Evolutionary conservation across 2,888 invertebrate genomes (phyloP).

Genomic region (Nephrotoma guestfalica): DNA sequence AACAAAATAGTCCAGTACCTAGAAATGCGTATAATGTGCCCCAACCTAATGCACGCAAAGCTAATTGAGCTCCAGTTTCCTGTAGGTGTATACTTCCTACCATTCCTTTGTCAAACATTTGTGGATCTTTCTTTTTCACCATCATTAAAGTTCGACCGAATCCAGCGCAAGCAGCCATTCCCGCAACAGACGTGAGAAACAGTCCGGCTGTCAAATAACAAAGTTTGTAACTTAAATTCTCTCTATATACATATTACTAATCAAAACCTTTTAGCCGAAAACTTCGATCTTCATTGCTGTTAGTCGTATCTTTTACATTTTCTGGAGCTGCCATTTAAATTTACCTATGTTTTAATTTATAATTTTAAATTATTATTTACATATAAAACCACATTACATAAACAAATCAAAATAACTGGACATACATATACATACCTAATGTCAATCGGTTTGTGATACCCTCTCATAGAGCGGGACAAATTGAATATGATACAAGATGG

Average conservation of each 20-base stretch:
- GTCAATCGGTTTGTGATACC: background rate
- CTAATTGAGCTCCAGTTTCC: slow-evolving; percentile 66
- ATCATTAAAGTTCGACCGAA: slow-evolving; percentile 65
- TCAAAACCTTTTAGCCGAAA: background rate
- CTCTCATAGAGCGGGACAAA: background rate
- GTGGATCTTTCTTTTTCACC: slow-evolving; percentile 66
- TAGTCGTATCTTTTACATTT: background rate
- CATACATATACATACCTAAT: background rate
- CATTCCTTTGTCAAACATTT: slow-evolving; percentile 61
- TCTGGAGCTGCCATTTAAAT: background rate
- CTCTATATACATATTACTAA: background rate
- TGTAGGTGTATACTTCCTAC: slow-evolving; percentile 43
- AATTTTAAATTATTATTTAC: background rate
- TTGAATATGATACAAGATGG: background rate
- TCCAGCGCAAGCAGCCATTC: slow-evolving; percentile 64
- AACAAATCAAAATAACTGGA: background rate
- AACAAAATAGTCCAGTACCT: slow-evolving; percentile 68
- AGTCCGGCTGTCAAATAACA: slow-evolving; percentile 21
- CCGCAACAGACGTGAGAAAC: slow-evolving; percentile 33
- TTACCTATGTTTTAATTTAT: background rate
- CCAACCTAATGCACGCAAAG: slow-evolving; percentile 73
- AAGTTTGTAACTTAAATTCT: background rate
- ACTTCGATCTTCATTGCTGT: background rate
- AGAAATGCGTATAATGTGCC: slow-evolving; percentile 77
- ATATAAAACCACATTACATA: background rate